A percentile compares a stretch with the other conserved stretches of the same genome.
phyloP scores from a whole-genome alignment of 2,888 invertebrate species.

The Ommatoiulus sabulosus region DNA sequence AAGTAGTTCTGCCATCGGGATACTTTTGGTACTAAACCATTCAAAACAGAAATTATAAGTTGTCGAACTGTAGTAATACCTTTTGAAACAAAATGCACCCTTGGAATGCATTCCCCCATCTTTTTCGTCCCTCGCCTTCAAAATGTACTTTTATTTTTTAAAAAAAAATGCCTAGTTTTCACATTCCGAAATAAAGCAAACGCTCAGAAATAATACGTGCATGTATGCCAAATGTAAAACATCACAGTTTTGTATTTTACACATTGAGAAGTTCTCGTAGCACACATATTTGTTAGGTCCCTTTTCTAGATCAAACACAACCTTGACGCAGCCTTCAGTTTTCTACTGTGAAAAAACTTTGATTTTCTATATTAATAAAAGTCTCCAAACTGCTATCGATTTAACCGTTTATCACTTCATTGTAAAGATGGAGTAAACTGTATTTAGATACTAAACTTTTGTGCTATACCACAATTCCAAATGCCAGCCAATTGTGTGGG shows the following conservation, averaged over 20 bases:
- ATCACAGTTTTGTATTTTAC: slow-evolving; percentile 26
- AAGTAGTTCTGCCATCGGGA: slow-evolving; percentile 30
- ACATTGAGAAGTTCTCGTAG: slow-evolving; percentile 5
- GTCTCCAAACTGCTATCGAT: neutral
- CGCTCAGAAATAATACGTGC: neutral
- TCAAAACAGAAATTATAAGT: slow-evolving; percentile 25
- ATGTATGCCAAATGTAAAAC: slow-evolving; percentile 1
- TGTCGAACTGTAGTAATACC: slow-evolving; percentile 14
- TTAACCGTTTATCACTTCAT: neutral
- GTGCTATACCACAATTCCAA: too few species aligned
- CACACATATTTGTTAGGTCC: neutral
- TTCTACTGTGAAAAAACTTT: neutral
- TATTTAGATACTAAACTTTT: too few species aligned
- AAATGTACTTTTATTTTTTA: neutral
- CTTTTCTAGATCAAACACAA: neutral
- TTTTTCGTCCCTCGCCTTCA: neutral
- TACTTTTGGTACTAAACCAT: slow-evolving; percentile 16
- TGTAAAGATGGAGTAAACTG: too few species aligned
- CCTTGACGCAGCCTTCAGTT: neutral
- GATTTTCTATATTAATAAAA: neutral
- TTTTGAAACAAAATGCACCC: slow-evolving; percentile 2
- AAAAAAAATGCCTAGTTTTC: neutral
- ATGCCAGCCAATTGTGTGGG: too few species aligned
- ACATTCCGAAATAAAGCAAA: neutral
- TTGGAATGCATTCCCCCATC: slow-evolving; percentile 23